Evolutionary conservation across 2,888 invertebrate species (phyloP).

Genomic region (Campopleginae sp.): DNA sequence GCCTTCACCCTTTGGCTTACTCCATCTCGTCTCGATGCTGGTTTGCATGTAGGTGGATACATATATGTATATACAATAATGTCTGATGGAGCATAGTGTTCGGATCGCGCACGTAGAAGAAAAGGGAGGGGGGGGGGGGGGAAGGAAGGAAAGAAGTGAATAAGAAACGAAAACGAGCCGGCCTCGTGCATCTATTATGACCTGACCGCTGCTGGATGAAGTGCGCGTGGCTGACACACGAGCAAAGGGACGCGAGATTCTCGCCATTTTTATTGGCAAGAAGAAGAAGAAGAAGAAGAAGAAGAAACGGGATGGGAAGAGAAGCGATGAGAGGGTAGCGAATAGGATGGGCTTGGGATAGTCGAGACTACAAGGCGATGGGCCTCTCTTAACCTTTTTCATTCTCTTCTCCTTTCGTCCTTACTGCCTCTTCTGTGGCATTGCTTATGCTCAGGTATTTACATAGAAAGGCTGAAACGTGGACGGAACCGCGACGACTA

Average conservation of each 20-base stretch:
- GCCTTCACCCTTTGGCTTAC: constrained; percentile 77
- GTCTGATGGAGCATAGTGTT: constrained; percentile 46
- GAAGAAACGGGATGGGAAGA: constrained; percentile 51
- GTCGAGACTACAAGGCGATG: constrained; percentile 51
- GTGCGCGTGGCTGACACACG: constrained; percentile 84
- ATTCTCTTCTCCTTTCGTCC: constrained; percentile 25
- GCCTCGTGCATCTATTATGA: constrained; percentile 82
- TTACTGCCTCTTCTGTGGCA: constrained; percentile 24
- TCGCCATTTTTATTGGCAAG: constrained; percentile 77
- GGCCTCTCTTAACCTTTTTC: constrained; percentile 51
- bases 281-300: constrained; percentile 63
- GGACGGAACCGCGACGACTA: constrained; percentile 41
- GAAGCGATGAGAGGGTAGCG: constrained; percentile 22
- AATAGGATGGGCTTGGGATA: constrained; percentile 20
- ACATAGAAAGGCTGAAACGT: constrained; percentile 78
- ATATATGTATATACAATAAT: constrained; percentile 56
- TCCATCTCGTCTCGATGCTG: constrained; percentile 67
- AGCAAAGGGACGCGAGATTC: constrained; percentile 74
- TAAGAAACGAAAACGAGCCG: constrained; percentile 76
- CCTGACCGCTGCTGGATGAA: constrained; percentile 77
- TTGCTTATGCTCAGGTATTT: constrained; percentile 74
- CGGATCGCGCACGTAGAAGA: constrained; percentile 62
- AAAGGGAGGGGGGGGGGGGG: constrained; percentile 57
- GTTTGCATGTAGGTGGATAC: constrained; percentile 53
- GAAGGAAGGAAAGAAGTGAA: constrained; percentile 54